Base-by-base conservation (phyloP, 1,140 invertebrate species). In the Nomia melanderi region DNA sequence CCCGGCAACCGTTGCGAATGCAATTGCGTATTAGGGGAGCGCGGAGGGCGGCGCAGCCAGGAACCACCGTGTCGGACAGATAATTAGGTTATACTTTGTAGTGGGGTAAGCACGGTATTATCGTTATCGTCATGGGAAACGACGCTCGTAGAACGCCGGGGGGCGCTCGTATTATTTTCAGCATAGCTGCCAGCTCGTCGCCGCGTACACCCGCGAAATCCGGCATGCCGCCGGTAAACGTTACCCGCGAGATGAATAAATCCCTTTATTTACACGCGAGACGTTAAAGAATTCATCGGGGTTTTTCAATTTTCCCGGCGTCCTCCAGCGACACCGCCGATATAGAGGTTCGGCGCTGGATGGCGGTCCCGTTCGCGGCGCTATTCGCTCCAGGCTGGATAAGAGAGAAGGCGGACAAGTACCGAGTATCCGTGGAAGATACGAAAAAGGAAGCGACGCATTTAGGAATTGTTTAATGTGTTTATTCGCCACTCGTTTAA, bases 81-180 rank as follows among this genome's bases (percentile, higher is more conserved):
- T 84, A 84, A 84, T 83, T 83, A 84, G 73, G 64, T 84, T 84
- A 84, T 84, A 80, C 81, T 83, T 84, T 80, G 82, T 60, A 83
- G 64, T 41, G 67, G 25, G 36, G 54, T 50, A 33, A 41, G 73
- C 64, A 53, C 39, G 67, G 50, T 78, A 77, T 84, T 83, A 84
- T 84, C 81, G 78, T 84, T 83, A 84, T 84, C 77, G 63, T 84
- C 72, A 83, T 84, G 69, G 81, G 77, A 66, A 70, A 80, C 69
- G 77, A 77, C 82, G 77, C 71, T 53, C 59, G 67, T 63, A 53
- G 57, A 66, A 79, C 75, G 75, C 71, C 57, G 53, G 39, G 31
- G 33, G 67, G 56, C 64, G 77, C 73, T 74, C 60, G 53, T 70
- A 77, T 83, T 84, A 83, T 84, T 84, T 84, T 83, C 72, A 72